A percentile compares a stretch with the other conserved stretches of the same genome.
Conservation (phyloP, 2,797 vertebrate genomes). For the Microhierax caerulescens region DNA sequence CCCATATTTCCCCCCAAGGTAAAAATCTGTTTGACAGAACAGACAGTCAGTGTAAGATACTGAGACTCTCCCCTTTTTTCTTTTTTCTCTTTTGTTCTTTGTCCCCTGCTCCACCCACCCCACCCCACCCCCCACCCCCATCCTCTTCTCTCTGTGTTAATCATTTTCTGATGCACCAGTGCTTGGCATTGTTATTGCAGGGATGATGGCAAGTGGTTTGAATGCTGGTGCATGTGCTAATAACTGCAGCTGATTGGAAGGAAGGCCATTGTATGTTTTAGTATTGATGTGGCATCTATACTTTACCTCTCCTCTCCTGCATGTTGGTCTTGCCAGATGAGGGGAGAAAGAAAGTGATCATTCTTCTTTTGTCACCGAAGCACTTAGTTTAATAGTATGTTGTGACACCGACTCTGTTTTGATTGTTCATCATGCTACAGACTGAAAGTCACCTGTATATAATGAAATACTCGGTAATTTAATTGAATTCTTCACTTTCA, state of each 20-base stretch:
- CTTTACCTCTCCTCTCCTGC: background rate
- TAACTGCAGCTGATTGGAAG: background rate
- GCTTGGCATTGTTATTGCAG: background rate
- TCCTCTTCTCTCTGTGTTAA: background rate
- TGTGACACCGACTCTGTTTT: background rate
- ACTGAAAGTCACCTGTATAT: background rate
- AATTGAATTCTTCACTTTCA: constrained; percentile 1
- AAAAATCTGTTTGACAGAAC: background rate
- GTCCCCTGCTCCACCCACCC: too few species aligned
- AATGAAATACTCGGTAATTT: background rate
- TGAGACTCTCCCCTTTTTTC: background rate
- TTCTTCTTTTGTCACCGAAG: background rate
- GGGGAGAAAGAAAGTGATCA: background rate
- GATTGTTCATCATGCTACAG: background rate
- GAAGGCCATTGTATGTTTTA: background rate
- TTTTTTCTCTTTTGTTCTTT: background rate
- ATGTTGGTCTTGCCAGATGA: background rate
- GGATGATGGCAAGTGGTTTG: background rate
- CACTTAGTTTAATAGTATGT: background rate
- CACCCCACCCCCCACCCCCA: too few species aligned
- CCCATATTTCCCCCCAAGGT: too few species aligned
- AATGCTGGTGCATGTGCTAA: background rate
- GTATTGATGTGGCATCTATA: background rate
- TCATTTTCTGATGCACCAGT: background rate
- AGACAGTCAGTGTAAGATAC: background rate